phyloP scores from a whole-genome alignment of 2,113 vertebrate species.

The Oxyura jamaicensis region DNA sequence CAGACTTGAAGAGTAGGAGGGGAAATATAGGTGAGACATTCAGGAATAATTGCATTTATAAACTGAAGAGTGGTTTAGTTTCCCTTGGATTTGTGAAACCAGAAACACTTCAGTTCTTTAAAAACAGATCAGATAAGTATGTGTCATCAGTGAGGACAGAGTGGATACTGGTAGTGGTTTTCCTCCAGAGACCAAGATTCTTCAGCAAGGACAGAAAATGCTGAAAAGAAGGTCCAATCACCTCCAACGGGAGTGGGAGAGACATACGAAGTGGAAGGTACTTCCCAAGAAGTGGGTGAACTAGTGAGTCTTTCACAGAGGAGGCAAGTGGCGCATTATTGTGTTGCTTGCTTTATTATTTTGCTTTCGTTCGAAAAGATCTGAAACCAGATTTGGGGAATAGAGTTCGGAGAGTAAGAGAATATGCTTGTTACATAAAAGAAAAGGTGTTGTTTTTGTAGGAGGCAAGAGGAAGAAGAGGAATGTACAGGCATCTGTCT shows the following conservation, averaged over 20 bases:
- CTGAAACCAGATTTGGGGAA: background rate
- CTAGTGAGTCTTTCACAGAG: background rate
- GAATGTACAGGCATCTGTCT: background rate
- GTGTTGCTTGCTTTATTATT: background rate
- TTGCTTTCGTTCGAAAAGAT: background rate
- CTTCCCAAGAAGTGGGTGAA: background rate
- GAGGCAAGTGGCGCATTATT: background rate
- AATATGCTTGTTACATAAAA: background rate
- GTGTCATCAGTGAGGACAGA: background rate
- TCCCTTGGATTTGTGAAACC: background rate
- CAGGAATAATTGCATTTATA: constrained; percentile 20
- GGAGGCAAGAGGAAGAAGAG: background rate
- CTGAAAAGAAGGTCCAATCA: background rate
- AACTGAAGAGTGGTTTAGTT: background rate
- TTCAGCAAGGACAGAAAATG: background rate
- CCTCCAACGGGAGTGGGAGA: background rate
- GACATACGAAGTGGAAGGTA: background rate
- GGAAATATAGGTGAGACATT: background rate
- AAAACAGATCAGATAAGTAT: background rate
- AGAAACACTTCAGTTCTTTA: background rate
- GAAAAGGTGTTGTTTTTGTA: background rate
- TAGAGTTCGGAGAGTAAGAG: background rate
- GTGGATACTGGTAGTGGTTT: background rate
- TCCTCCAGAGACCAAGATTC: background rate
- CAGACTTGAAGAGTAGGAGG: background rate